Base-by-base conservation (phyloP, 2,888 invertebrate species). In the Ormyrus nitidulus region DNA sequence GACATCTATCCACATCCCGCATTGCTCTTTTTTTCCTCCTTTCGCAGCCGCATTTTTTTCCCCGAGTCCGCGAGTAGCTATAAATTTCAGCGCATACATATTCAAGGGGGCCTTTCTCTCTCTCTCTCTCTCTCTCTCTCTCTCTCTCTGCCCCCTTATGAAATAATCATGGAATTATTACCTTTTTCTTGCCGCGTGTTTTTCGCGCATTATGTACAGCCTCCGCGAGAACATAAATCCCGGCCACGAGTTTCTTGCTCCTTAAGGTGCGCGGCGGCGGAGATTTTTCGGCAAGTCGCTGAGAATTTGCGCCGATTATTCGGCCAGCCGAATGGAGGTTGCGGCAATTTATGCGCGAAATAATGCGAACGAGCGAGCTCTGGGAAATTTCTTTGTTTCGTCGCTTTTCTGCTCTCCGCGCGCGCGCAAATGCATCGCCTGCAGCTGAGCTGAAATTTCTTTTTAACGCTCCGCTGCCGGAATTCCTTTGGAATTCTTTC, bases 71-170 rank as follows among this genome's bases (percentile, higher is more conserved):
- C 66, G 73, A 65, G 66, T 83, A 84, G 85, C 87, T 85, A 87
- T 89, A 88, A 89, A 88, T 89, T 88, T 87, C 86, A 85, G 85
- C 86, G 87, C 86, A 88, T 89, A 88, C 89, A 89, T 89, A 89
- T 89, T 89, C 89, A 89, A 86, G 78, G 34, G 34, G 34, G 34
- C 34, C 34, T 34, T 34, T 34, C 34, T 34, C 34, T 34, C 34
- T 34, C 34, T 34, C 34, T 34, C 34, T 77, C 79, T 81, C 19
- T 34, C 34, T 34, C 34, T 34, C 34, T 4, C 34, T 34, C 34
- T 34, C 34, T 77, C 79, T 81, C 48, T 19, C 71, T 34, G 79
- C 83, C 83, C 85, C 85, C 87, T 88, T 88, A 88, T 88, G 88
- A 89, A 88, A 89, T 89, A 89, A 89, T 88, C 89, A 88, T 88